Base-by-base conservation (phyloP, 2,797 vertebrate genomes). In the Leptatherina wallacei region DNA sequence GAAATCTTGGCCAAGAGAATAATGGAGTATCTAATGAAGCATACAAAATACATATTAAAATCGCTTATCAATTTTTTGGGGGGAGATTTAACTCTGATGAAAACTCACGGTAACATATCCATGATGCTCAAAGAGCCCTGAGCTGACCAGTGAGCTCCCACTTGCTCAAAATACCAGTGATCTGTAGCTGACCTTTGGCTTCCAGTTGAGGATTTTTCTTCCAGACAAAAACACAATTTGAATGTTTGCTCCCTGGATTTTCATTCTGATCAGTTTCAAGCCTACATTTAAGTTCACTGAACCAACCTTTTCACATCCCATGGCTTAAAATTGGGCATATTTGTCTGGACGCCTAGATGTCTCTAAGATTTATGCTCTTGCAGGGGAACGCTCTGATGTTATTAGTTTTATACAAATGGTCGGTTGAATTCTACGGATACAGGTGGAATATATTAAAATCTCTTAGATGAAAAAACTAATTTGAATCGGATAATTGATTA, bases 1-100 rank as follows among this genome's bases (percentile, higher is more conserved):
- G 7, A 51, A 63, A 78, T 47, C 38, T 33, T 12, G 36, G 51
- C 4, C 30, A 66, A 30, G 33, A 32, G 54, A 64, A 61, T 27
- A 38, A 55, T 71, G 74, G 22, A 47, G 55, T 44, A 6, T 1
- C 12, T 5, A 57, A 70, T 67, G 27, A 58, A 44, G 38, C 40
- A 14, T 29, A n/a, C 33, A 54, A 14, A 59, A 62, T 33, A 13
- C 32, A 66, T 60, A 59, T 32, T 14, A 49, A 64, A 65, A 29
- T 11, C 0, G 1, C 2, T 20, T 58, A 35, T 22, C 11, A 36
- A 32, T 22, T 59, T 11, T 44, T 33, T 36, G 22, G 4, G 12
- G 24, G 14, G 11, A 6, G 20, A 4, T 6, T 38, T 38, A 13
- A 13, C 2, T 40, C 13, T 40, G 38, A 40, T 40, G 38, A 2